These are phyloP conservation scores for Apteryx owenii DNA, from an alignment of 2,113 vertebrate species.

Conservation along the genomic window DNA sequence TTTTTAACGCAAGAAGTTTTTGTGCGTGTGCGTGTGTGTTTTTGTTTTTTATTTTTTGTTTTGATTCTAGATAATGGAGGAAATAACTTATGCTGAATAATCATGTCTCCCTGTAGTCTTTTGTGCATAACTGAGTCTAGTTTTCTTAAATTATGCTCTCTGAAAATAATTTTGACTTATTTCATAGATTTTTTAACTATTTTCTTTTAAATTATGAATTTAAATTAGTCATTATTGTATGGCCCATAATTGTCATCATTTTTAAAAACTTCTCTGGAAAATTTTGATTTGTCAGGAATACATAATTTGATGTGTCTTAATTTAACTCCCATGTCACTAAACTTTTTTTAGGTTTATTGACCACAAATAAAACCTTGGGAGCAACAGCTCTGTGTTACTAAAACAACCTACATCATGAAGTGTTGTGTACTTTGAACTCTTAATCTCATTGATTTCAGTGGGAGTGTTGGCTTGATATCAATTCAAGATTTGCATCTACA, in stretches of 20 bases:
- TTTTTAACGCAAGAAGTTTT: background rate
- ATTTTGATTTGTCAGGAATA: background rate
- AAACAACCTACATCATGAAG: background rate
- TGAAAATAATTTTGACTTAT: background rate
- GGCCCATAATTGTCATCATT: background rate
- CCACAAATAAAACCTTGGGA: background rate
- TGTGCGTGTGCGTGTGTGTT: background rate
- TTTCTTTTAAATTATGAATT: background rate
- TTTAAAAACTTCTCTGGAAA: background rate
- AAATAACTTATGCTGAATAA: background rate
- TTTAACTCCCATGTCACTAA: background rate
- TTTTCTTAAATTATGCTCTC: background rate
- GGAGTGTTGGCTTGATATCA: background rate
- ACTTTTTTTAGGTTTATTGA: background rate
- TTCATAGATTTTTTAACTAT: background rate
- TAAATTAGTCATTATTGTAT: background rate
- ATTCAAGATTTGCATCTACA: background rate
- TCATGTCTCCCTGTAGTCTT: background rate
- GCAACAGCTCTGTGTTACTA: background rate
- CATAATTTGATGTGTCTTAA: background rate
- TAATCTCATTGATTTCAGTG: background rate
- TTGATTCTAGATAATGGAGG: background rate
- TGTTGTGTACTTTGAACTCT: background rate
- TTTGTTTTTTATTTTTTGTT: background rate
- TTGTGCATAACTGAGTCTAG: background rate